Percentiles rank a stretch among this genome's conserved stretches.
These are phyloP conservation scores for Semnornis frantzii DNA, from an alignment of 2,113 vertebrate species.

Conservation along the genomic window DNA sequence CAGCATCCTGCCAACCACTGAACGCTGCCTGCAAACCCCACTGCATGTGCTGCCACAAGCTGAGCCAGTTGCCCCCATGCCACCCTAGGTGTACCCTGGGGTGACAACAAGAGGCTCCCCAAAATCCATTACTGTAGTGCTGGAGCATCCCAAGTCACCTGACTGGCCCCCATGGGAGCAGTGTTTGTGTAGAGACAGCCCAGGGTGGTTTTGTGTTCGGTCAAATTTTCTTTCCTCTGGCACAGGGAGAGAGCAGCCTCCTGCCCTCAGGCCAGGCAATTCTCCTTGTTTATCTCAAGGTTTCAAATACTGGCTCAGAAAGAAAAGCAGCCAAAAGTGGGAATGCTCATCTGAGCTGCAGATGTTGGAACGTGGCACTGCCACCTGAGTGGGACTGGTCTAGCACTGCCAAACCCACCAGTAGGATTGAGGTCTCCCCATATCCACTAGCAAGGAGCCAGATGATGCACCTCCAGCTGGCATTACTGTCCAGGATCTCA, in stretches of 20 bases:
- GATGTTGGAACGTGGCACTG: rapidly evolving
- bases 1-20: not conserved
- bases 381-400: rapidly evolving
- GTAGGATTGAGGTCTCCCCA: rapidly evolving
- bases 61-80: not conserved
- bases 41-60: not conserved
- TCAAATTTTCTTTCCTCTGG: not conserved
- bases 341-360: not conserved
- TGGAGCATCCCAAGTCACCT: not conserved
- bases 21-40: not conserved
- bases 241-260: not conserved
- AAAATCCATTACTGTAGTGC: rapidly evolving
- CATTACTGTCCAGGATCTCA: not conserved
- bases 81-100: rapidly evolving
- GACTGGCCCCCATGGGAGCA: rapidly evolving
- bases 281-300: not conserved
- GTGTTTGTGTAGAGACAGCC: not conserved
- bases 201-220: not conserved
- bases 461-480: not conserved
- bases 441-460: rapidly evolving
- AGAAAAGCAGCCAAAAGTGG: not conserved
- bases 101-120: not conserved
- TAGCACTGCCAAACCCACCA: rapidly evolving
- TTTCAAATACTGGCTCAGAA: not conserved
- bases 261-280: not conserved